Evolutionary conservation across 2,888 invertebrate species (phyloP), one percentile per base, ranked within the genome.

Genomic region (Pyrocoelia pectoralis): DNA sequence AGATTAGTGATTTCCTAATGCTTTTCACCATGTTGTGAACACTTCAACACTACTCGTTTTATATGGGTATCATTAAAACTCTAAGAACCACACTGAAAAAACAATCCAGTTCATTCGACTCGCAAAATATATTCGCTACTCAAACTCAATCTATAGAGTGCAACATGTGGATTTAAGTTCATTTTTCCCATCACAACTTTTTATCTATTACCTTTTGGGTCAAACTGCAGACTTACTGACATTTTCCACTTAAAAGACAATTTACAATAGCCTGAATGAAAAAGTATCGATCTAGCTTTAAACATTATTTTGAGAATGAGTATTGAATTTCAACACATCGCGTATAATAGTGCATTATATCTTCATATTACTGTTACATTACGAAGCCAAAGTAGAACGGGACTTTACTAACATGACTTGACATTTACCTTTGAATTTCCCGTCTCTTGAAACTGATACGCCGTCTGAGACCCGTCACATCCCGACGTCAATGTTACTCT

Each of bases 401-500:
- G 67, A 73, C 72, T 74, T 74, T 70, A 67, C 76, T 79, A 77
- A 77, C 73, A 72, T 75, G 74, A 75, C 74, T 70, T 76, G 77
- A 77, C 77, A 77, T 72, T 70, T 74, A 77, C 76, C 76, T 78
- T 77, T 77, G 76, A 76, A 75, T 72, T 72, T 69, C 70, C 65
- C 66, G 66, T 69, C 70, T 71, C 66, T 56, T 69, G 70, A 67
- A 71, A 71, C 70, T 71, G 70, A 71, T 71, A 71, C 66, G 70
- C 61, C 70, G 70, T 71, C 70, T 71, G 69, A 68, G 69, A 68
- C 69, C 59, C 61, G 67, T 71, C 70, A 71, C 61, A 67, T 72
- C 70, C 68, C 68, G 68, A 67, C 71, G 67, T 70, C 72, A 67
- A 68, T 70, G 70, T 68, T 64, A 68, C 70, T 68, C 66, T 66